Conservation (phyloP, 2,888 invertebrate genomes). For the Thymelicus sylvestris region DNA sequence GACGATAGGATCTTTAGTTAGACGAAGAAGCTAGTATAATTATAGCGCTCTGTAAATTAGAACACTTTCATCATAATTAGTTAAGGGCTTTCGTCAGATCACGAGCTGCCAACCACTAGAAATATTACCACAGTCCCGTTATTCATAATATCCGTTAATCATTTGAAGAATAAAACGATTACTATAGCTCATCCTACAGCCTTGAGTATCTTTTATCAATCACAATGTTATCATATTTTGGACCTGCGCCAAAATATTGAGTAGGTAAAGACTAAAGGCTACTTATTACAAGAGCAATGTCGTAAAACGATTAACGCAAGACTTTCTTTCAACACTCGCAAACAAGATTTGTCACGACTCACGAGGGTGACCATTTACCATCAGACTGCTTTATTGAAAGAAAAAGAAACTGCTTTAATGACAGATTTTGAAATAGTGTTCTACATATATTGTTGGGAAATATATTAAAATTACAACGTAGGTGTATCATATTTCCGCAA, state of each 20-base stretch:
- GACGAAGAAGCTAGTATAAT: background rate
- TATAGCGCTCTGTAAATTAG: conserved; percentile 8
- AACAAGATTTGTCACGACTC: background rate
- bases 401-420: background rate
- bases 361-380: no score
- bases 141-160: background rate
- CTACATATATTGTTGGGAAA: no score
- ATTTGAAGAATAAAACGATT: background rate
- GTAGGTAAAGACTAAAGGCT: conserved; percentile 1
- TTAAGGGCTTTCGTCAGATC: conserved; percentile 1
- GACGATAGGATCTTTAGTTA: background rate
- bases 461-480: no score
- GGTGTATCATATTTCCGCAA: no score
- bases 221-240: background rate
- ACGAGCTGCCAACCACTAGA: background rate
- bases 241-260: background rate
- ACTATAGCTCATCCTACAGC: background rate
- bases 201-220: background rate
- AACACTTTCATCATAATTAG: conserved; percentile 6
- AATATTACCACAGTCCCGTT: background rate
- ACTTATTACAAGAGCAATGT: background rate
- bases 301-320: background rate
- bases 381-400: no score
- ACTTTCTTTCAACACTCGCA: background rate
- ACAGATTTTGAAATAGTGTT: no score